phyloP scores from a whole-genome alignment of 2,888 invertebrate species.

The Callinectes sapidus region DNA sequence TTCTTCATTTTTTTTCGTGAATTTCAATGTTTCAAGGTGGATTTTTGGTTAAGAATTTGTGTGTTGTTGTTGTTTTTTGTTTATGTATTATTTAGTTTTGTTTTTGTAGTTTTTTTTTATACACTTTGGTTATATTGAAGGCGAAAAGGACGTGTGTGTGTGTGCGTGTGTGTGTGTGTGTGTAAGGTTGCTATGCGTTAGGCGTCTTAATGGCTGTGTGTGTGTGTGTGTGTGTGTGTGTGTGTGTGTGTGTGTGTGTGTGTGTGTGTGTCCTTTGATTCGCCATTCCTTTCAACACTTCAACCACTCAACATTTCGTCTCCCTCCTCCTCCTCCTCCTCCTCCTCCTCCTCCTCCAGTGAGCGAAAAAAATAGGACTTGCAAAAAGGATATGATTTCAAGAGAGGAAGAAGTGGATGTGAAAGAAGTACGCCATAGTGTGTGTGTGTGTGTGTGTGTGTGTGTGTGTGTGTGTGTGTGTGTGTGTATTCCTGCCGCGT shows the following conservation, averaged over 20 bases:
- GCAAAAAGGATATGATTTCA: not conserved
- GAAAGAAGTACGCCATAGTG: not conserved
- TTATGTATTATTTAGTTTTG: not conserved
- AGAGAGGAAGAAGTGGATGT: not conserved
- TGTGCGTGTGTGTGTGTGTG: no score
- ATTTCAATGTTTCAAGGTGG: not conserved
- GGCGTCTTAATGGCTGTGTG: not conserved
- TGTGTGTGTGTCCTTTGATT: constrained; percentile 20
- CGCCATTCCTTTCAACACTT: constrained; percentile 33
- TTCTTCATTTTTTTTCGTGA: not conserved
- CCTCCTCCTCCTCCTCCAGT: not conserved
- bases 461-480: not conserved
- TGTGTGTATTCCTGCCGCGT: not conserved
- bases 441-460: constrained; percentile 26
- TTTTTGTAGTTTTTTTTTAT: not conserved
- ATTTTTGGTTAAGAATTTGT: not conserved
- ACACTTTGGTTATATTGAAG: not conserved
- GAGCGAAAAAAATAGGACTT: constrained; percentile 1
- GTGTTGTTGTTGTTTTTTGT: not conserved
- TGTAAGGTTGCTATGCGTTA: not conserved
- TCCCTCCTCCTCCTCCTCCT: constrained; percentile 27
- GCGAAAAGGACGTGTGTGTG: not conserved
- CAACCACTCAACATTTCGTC: constrained; percentile 30
- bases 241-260: constrained; percentile 34
- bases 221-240: constrained; percentile 25